Evolutionary conservation across 2,888 invertebrate genomes (phyloP).

Genomic region (Beris morrisii): DNA sequence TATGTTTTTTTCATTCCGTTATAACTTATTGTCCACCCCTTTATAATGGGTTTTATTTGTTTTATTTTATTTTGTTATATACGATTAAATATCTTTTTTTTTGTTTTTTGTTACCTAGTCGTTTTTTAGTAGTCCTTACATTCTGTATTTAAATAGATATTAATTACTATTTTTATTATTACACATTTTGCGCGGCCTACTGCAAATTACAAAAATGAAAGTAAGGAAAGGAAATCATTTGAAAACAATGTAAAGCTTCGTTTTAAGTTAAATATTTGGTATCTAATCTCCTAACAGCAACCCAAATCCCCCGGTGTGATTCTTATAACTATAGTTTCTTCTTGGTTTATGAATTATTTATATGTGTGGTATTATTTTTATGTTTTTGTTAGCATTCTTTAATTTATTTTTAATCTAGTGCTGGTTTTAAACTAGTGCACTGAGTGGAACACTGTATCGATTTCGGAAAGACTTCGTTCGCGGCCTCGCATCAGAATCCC

Average conservation of each 20-base stretch:
- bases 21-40: conserved; percentile 54
- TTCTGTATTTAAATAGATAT: background rate
- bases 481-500: conserved; percentile 54
- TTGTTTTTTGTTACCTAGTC: too few relatives aligned
- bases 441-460: conserved; percentile 39
- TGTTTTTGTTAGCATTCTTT: background rate
- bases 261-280: too few relatives aligned
- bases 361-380: conserved; percentile 5
- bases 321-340: conserved; percentile 3
- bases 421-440: conserved; percentile 37
- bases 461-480: conserved; percentile 42
- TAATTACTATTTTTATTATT: background rate
- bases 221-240: too few relatives aligned
- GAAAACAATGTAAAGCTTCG: too few relatives aligned
- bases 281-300: background rate
- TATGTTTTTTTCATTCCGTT: background rate
- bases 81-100: too few relatives aligned
- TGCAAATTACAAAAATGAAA: too few relatives aligned
- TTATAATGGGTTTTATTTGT: conserved; percentile 45
- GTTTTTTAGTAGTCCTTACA: background rate
- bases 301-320: background rate
- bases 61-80: conserved; percentile 32
- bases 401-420: background rate
- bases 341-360: conserved; percentile 10
- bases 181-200: too few relatives aligned